phyloP scores from a whole-genome alignment of 2,797 vertebrate genomes.

The Trachurus trachurus region DNA sequence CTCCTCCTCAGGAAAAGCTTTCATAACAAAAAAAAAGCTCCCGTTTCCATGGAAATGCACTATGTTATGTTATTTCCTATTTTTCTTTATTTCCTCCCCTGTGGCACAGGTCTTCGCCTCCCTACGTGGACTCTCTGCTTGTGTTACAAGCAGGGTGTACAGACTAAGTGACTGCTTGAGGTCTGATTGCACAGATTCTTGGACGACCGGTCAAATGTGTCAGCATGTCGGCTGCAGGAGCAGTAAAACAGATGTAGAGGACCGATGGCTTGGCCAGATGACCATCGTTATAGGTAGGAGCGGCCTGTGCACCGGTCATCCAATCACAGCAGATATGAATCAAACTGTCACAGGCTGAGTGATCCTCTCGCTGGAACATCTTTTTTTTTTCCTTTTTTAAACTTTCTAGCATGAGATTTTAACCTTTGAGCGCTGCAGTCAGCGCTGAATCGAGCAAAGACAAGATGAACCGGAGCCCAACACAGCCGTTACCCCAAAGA shows the following conservation, averaged over 20 bases:
- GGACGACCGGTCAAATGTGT: constrained; percentile 53
- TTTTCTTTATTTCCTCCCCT: constrained; percentile 50
- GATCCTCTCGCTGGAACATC: constrained; percentile 27
- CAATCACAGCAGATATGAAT: constrained; percentile 58
- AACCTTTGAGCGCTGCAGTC: constrained; percentile 18
- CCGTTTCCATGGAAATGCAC: constrained; percentile 66
- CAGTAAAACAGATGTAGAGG: constrained; percentile 62
- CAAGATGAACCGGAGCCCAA: constrained; percentile 3
- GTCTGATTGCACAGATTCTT: constrained; percentile 53
- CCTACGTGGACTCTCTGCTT: constrained; percentile 32
- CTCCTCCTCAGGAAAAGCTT: constrained; percentile 68
- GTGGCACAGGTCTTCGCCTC: constrained; percentile 35
- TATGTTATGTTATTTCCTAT: constrained; percentile 57
- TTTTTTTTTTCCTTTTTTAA: constrained; percentile 28
- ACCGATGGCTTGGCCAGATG: constrained; percentile 42
- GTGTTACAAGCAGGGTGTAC: constrained; percentile 44
- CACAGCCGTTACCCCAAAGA: constrained; percentile 27
- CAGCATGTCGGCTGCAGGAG: constrained; percentile 41
- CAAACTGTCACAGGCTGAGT: constrained; percentile 49
- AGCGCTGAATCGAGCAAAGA: not conserved
- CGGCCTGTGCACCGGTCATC: constrained; percentile 37
- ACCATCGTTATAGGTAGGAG: constrained; percentile 29
- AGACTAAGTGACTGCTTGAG: constrained; percentile 31
- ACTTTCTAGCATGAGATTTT: constrained; percentile 20
- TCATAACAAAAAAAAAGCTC: constrained; percentile 68